Conservation (phyloP, 2,888 invertebrate genomes). For the Metacarcinus magister region DNA sequence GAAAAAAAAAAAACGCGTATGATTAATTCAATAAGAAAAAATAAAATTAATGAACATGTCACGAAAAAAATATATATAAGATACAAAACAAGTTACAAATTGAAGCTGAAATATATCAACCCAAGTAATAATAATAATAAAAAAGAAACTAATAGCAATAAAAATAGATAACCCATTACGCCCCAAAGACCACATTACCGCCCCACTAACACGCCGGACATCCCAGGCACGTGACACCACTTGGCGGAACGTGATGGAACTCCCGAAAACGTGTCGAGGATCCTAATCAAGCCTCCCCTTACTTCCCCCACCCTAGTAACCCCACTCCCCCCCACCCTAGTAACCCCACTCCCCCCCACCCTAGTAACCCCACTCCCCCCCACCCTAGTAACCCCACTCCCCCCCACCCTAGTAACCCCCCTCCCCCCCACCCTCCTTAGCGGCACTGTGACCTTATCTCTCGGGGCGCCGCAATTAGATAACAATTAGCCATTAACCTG, state of each 20-base stretch:
- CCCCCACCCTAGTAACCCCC: background rate
- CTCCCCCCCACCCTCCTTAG: background rate
- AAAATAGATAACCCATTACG: background rate
- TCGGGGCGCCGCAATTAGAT: constrained; percentile 16
- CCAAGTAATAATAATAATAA: background rate
- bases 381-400: background rate
- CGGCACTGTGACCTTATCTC: background rate
- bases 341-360: background rate
- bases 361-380: background rate
- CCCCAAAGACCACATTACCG: background rate
- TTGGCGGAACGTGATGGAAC: background rate
- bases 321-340: background rate
- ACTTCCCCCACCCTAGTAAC: background rate
- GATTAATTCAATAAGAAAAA: background rate
- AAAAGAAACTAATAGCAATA: background rate
- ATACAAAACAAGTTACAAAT: background rate
- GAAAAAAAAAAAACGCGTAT: background rate
- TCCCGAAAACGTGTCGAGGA: background rate
- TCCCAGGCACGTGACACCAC: background rate
- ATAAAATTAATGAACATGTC: background rate
- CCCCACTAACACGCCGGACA: background rate
- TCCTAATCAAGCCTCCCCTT: background rate
- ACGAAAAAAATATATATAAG: background rate
- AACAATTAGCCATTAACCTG: constrained; percentile 48
- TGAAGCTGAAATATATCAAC: background rate